phyloP scores from a whole-genome alignment of 1,140 invertebrate species.

The Stegodyphus mimosarum region DNA sequence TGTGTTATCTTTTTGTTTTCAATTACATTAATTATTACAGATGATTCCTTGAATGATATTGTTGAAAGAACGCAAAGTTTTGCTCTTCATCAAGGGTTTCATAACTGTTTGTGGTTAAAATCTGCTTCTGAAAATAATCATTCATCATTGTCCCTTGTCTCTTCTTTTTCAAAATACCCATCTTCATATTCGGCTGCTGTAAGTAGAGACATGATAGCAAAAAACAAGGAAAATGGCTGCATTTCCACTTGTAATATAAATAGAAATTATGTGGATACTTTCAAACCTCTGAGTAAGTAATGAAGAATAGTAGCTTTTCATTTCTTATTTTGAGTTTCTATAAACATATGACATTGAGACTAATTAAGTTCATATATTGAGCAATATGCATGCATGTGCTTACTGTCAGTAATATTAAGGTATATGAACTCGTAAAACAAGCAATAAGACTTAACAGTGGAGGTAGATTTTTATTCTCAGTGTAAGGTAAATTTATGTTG shows the following conservation, averaged over 20 bases:
- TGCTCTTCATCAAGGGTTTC: conserved; percentile 41
- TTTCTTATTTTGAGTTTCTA: not conserved
- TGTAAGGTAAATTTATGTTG: too few relatives aligned
- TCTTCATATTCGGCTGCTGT: conserved; percentile 52
- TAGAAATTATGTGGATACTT: conserved; percentile 7
- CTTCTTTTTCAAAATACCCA: conserved; percentile 14
- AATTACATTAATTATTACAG: conserved; percentile 13
- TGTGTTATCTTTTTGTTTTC: too few relatives aligned
- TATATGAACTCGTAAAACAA: too few relatives aligned
- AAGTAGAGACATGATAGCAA: conserved; percentile 12
- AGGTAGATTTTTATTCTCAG: too few relatives aligned
- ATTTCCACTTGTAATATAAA: conserved; percentile 2
- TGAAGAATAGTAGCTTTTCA: not conserved
- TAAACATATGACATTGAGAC: not conserved
- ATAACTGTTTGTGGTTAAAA: conserved; percentile 35
- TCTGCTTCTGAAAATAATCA: conserved; percentile 17
- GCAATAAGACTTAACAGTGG: too few relatives aligned
- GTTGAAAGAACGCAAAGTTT: conserved; percentile 53
- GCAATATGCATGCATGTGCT: too few relatives aligned
- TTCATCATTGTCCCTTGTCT: not conserved
- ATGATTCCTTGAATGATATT: conserved; percentile 44
- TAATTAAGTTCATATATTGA: too few relatives aligned
- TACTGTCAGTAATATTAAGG: too few relatives aligned
- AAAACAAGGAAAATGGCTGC: conserved; percentile 4
- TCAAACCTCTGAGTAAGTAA: conserved; percentile 4